Evolutionary conservation across 1,140 invertebrate genomes (phyloP).

Genomic region (Drosophila lacteicornis): DNA sequence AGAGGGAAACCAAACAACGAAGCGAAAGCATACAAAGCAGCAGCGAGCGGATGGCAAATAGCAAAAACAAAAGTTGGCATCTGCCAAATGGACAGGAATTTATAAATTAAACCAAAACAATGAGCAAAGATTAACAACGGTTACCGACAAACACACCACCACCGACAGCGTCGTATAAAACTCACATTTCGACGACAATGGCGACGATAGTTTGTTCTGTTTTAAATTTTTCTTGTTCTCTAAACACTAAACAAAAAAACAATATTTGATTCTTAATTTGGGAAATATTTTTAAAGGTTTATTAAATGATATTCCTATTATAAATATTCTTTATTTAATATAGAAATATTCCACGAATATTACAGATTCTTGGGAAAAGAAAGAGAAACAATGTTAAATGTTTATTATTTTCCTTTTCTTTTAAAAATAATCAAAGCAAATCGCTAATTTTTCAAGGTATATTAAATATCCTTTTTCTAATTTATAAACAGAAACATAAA

Average conservation of each 20-base stretch:
- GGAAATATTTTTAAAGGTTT: no score
- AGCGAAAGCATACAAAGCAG: slow-evolving; percentile 28
- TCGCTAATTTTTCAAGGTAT: no score
- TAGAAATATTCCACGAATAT: no score
- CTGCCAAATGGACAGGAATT: slow-evolving; percentile 81
- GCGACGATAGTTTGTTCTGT: slow-evolving; percentile 44
- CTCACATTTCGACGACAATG: slow-evolving; percentile 50
- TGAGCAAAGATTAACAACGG: slow-evolving; percentile 78
- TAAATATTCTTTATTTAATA: no score
- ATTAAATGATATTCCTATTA: no score
- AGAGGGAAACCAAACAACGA: slow-evolving; percentile 46
- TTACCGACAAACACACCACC: slow-evolving; percentile 42
- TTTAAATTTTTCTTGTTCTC: slow-evolving; percentile 9
- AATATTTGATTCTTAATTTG: no score
- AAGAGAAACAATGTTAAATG: neutral
- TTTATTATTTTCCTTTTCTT: neutral
- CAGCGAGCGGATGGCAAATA: slow-evolving; percentile 32
- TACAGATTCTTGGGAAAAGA: no score
- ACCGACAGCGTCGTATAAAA: slow-evolving; percentile 20
- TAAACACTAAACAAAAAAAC: slow-evolving; percentile 4
- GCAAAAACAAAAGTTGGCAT: slow-evolving; percentile 68
- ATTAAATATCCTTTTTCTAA: neutral
- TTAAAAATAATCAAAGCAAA: no score
- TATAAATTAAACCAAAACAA: slow-evolving; percentile 83
- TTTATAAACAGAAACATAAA: neutral